phyloP scores from a whole-genome alignment of 2,113 vertebrate genomes.

The Bufo bufo region DNA sequence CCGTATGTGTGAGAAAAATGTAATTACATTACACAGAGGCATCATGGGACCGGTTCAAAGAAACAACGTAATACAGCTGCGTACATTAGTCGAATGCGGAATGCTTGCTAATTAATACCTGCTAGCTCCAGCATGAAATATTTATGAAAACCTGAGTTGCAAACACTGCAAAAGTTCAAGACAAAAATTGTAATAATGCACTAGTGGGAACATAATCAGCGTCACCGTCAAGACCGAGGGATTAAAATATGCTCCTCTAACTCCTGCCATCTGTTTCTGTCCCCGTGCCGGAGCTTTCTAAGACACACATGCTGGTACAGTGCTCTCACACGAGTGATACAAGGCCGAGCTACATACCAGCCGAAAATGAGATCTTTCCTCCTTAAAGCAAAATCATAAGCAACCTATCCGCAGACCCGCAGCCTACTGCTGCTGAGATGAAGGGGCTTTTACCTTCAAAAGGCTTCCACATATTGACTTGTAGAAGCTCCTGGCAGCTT shows the following conservation, averaged over 20 bases:
- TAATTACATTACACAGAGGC: background rate
- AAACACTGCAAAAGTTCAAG: slow-evolving; percentile 21
- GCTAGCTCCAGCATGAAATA: slow-evolving; percentile 9
- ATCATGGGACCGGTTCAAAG: background rate
- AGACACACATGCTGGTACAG: background rate
- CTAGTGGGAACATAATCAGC: background rate
- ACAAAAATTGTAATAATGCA: slow-evolving; percentile 8
- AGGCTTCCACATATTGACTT: background rate
- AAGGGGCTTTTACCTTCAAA: background rate
- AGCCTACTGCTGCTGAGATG: background rate
- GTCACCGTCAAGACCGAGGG: slow-evolving; percentile 10
- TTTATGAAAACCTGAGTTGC: slow-evolving; percentile 32
- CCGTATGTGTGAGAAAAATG: background rate
- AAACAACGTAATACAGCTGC: background rate
- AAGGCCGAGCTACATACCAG: background rate
- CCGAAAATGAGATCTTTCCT: background rate
- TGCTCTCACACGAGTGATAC: background rate
- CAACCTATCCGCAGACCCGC: background rate
- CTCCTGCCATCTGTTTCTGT: slow-evolving; percentile 28
- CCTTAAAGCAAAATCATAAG: background rate
- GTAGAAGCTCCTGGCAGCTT: background rate
- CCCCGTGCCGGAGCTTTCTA: background rate
- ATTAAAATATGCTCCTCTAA: slow-evolving; percentile 44
- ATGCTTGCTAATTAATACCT: slow-evolving; percentile 10
- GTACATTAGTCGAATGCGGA: background rate